These are phyloP conservation scores for Acrossocheilus wenchowensis DNA, from an alignment of 2,797 vertebrate species.

Conservation along the genomic window DNA sequence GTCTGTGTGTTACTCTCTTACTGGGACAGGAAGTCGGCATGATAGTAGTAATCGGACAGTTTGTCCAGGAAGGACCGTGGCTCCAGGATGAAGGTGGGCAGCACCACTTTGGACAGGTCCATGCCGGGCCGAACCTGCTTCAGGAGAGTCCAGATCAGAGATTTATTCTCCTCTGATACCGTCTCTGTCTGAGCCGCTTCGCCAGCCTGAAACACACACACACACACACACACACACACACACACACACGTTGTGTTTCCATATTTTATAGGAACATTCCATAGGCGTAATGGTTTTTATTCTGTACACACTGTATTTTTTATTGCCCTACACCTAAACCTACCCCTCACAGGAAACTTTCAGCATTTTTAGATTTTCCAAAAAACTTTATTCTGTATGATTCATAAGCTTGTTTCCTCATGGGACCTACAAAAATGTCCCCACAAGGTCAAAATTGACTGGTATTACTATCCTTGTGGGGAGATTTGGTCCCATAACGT, in stretches of 20 bases:
- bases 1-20: slow-evolving; percentile 73
- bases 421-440: no score
- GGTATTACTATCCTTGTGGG: no score
- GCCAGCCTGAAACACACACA: slow-evolving; percentile 81
- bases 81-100: slow-evolving; percentile 98
- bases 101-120: slow-evolving; percentile 97
- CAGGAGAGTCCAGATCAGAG: slow-evolving; percentile 95
- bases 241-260: not conserved
- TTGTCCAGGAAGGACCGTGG: slow-evolving; percentile 97
- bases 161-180: slow-evolving; percentile 98
- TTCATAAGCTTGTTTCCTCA: no score
- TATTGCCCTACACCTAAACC: no score
- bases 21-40: slow-evolving; percentile 97
- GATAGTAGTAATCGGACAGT: slow-evolving; percentile 98
- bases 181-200: slow-evolving; percentile 97
- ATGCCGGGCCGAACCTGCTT: slow-evolving; percentile 98
- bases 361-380: no score
- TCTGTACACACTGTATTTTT: no score
- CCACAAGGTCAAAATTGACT: no score
- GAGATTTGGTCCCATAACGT: no score
- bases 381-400: no score
- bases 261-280: no score
- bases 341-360: no score
- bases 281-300: no score
- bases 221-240: not conserved